Base-by-base conservation (phyloP, 2,113 vertebrate genomes). In the Larimichthys polyactis region DNA sequence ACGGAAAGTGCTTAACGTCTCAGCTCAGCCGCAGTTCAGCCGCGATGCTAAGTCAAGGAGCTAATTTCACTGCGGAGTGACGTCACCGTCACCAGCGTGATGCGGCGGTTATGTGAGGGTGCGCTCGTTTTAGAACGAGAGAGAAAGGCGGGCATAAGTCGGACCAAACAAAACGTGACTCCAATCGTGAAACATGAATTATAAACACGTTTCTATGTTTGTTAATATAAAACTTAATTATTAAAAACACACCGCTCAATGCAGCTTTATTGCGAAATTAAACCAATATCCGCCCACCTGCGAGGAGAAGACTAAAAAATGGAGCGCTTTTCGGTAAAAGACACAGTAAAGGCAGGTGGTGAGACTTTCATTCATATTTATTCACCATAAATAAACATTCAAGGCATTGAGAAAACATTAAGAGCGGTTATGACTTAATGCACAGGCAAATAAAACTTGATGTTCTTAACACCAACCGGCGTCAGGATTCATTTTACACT, bases 41-140 rank as follows among this genome's bases (percentile, higher is more conserved):
- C 6, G 52, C 29, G 72, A 57, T 78, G 79, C 60, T 78, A 81
- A 81, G 63, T 78, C 55, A 2, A 27, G 27, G 14, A 20, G 89
- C 89, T 91, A 92, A 84, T 83, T 78, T 79, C 52, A 84, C 16
- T 27, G 2, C 64, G 44, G 11, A 8, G 75, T 87, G 82, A 90
- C 82, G n/a, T 90, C 81, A 82, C 20, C 82, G n/a, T 90, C 81
- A 82, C 20, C 27, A 3, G 2, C 0, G 17, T 46, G 76, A 84
- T 67, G 87, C 27, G 27, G 27, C 27, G 27, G 27, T 0, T 27
- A 27, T 27, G 27, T 22, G 36, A 17, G 12, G 52, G 81, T 65
- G 74, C 72, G 81, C 81, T 1, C 24, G 82, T 46, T 93, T 90
- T 71, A 27, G 0, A 0, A 2, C 14, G 22, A 10, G 83, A 62